Evolutionary conservation across 2,888 invertebrate species (phyloP), one percentile per base, ranked within the genome.

Genomic region (Tuta absoluta): DNA sequence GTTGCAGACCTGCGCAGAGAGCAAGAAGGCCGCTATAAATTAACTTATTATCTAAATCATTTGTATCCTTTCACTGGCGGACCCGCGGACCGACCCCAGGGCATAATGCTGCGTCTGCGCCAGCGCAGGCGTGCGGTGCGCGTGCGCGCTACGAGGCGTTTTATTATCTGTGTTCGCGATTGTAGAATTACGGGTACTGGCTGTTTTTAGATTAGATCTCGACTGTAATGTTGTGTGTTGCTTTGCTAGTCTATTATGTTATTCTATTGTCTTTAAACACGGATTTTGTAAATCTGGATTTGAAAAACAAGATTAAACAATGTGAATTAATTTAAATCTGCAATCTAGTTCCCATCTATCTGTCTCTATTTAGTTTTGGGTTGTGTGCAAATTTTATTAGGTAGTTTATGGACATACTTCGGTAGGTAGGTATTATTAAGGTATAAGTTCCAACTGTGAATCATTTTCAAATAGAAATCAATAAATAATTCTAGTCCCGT

Each of bases 31-130:
- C 37, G 33, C 48, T 66, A 68, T 68, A 70, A 69, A 70, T 69
- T 66, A 67, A 63, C 63, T 68, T 68, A 69, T 70, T 68, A 71
- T 68, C 67, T 71, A 69, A 70, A 77, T 78, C 78, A 78, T 81
- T 82, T 80, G 79, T 83, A 77, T 79, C 84, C 84, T 84, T 84
- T 84, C 83, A 84, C 84, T 76, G 62, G 33, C 56, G 56, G 67
- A 69, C 75, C 70, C 75, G 75, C 70, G 76, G 75, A 73, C 75
- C 2, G 49, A 23, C 10, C 49, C 49, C 19, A 23, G 28, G 78
- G 78, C 78, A 77, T 41, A 41, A 28, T 2, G 28, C 17, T 17
- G 3, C n/a, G 33, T 4, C 45, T 45, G 45, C 45, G 45, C 17
- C 4, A 0, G 45, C 53, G 28, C 24, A n/a, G 33, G 56, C 56